Percentiles rank a stretch among this genome's conserved stretches.
phyloP scores from a whole-genome alignment of 2,888 invertebrate genomes.

The Apamea monoglypha region DNA sequence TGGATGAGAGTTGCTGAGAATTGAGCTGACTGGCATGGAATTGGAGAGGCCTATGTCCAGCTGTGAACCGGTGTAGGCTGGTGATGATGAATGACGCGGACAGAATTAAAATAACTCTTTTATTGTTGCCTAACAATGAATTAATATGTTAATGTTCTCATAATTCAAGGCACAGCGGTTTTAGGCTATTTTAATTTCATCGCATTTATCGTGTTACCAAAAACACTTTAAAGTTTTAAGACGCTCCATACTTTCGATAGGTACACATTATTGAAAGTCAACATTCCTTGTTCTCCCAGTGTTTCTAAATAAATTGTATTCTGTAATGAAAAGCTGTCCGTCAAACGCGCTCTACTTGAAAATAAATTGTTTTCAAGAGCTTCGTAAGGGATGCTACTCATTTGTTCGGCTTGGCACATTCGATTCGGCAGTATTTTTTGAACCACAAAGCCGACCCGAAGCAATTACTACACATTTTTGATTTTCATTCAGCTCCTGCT shows the following conservation, averaged over 20 bases:
- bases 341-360: constrained; percentile 26
- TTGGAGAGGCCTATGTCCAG: too few relatives aligned
- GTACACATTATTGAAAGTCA: not conserved
- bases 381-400: not conserved
- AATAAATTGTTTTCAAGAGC: constrained; percentile 49
- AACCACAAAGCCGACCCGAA: not conserved
- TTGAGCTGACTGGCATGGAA: too few relatives aligned
- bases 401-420: not conserved
- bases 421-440: not conserved
- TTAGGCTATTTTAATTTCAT: not conserved
- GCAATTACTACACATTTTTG: not conserved
- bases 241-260: not conserved
- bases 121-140: not conserved
- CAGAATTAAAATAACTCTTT: not conserved
- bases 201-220: not conserved
- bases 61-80: too few relatives aligned
- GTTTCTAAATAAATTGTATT: constrained; percentile 51
- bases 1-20: too few relatives aligned
- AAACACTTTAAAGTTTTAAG: not conserved
- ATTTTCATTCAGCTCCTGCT: not conserved
- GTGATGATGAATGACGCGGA: not conserved
- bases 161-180: not conserved
- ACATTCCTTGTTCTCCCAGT: constrained; percentile 13
- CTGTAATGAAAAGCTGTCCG: constrained; percentile 51
- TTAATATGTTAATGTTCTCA: not conserved